Evolutionary conservation across 2,113 vertebrate species (phyloP).

Genomic region (Callocephalon fimbriatum): DNA sequence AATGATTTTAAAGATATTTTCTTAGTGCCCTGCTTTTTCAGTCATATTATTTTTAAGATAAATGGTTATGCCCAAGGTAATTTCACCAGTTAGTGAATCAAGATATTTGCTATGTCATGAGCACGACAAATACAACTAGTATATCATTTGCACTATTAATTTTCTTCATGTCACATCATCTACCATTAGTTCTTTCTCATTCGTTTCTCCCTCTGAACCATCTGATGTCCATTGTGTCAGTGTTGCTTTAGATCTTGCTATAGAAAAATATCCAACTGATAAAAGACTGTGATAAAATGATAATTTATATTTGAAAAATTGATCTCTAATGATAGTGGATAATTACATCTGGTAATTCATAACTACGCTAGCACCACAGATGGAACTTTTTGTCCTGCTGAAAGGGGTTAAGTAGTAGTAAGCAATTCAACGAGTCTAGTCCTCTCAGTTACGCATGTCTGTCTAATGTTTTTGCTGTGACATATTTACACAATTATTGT

Average conservation of each 20-base stretch:
- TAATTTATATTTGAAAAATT: background rate
- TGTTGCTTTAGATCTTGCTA: background rate
- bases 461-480: background rate
- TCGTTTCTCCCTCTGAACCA: background rate
- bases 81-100: background rate
- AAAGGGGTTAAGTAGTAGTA: background rate
- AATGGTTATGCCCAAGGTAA: background rate
- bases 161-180: background rate
- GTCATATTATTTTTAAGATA: background rate
- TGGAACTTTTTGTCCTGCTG: background rate
- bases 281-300: background rate
- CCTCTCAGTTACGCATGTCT: background rate
- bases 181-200: background rate
- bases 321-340: constrained; percentile 43
- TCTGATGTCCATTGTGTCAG: background rate
- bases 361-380: background rate
- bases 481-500: background rate
- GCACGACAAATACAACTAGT: background rate
- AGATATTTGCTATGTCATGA: background rate
- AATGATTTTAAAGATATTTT: background rate
- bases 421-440: constrained; percentile 6
- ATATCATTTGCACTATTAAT: background rate
- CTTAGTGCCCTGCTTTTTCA: background rate
- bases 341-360: constrained; percentile 57
- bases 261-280: background rate